Conservation (phyloP, 2,113 vertebrate species). For the Hippocampus barbouri region DNA sequence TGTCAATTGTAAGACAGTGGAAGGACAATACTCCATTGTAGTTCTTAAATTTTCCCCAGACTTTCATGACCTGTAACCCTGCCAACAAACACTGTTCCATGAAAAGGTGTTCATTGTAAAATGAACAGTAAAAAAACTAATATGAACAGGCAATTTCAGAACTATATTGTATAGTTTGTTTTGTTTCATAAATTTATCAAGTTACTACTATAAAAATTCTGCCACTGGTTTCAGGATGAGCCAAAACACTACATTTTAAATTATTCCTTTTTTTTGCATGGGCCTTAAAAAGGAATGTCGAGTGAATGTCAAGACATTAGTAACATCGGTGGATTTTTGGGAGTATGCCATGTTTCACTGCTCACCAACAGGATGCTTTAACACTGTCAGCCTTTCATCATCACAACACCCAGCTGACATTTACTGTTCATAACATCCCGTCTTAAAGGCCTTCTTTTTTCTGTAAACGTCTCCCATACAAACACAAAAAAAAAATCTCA, state of each 20-base stretch:
- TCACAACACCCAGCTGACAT: neutral
- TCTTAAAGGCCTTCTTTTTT: neutral
- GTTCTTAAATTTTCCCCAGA: constrained; percentile 19
- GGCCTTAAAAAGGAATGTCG: neutral
- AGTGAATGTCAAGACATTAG: neutral
- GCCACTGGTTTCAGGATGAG: no score
- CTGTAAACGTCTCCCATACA: neutral
- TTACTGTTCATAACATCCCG: neutral
- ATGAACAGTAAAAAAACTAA: neutral
- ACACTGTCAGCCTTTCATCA: neutral
- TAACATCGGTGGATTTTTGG: neutral
- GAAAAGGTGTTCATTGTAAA: neutral
- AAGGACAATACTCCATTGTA: constrained; percentile 36
- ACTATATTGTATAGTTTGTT: neutral
- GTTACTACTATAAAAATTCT: neutral
- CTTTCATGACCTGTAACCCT: neutral
- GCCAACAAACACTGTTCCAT: neutral
- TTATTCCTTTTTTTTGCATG: neutral
- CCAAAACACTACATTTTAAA: neutral
- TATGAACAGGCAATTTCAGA: neutral
- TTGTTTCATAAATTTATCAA: neutral
- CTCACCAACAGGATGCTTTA: neutral
- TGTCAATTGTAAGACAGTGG: constrained; percentile 23
- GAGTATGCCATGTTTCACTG: neutral
- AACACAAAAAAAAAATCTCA: neutral